Evolutionary conservation across 2,888 invertebrate species (phyloP).

Genomic region (Microplitis manilae): DNA sequence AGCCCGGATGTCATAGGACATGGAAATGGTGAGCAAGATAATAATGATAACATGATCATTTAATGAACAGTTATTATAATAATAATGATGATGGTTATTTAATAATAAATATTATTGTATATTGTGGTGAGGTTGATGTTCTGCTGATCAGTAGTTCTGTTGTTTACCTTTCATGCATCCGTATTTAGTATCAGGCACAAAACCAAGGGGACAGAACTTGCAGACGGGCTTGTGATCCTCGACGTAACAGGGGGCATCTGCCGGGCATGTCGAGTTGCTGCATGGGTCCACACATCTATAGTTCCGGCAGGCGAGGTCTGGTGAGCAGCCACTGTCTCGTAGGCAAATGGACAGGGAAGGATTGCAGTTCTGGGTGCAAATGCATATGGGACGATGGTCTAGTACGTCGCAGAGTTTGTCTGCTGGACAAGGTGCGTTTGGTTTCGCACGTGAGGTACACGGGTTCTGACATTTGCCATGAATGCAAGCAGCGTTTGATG

Average conservation of each 20-base stretch:
- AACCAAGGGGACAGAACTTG: constrained; percentile 96
- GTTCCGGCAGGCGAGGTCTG: constrained; percentile 87
- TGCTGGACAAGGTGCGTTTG: constrained; percentile 78
- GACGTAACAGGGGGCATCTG: constrained; percentile 90
- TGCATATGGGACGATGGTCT: constrained; percentile 89
- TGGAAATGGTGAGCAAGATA: constrained; percentile 34
- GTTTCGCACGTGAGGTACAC: constrained; percentile 79
- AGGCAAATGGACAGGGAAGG: constrained; percentile 90
- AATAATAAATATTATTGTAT: background rate
- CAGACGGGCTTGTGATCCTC: constrained; percentile 96
- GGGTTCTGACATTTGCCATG: constrained; percentile 90
- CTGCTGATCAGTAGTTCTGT: constrained; percentile 51
- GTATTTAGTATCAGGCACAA: constrained; percentile 91
- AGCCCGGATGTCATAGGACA: constrained; percentile 30
- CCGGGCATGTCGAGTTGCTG: constrained; percentile 86
- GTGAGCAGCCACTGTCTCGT: constrained; percentile 90
- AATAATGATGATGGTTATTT: constrained; percentile 32
- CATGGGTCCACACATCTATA: constrained; percentile 94
- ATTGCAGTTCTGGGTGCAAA: constrained; percentile 89
- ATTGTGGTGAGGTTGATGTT: constrained; percentile 33
- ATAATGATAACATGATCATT: constrained; percentile 30
- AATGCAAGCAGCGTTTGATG: constrained; percentile 88
- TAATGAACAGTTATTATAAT: constrained; percentile 27
- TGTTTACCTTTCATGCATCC: constrained; percentile 97
- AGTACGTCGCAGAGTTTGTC: constrained; percentile 91